A percentile compares a stretch with the other conserved stretches of the same genome.
Evolutionary conservation across 2,888 invertebrate genomes (phyloP).

Genomic region (Hypselothyrea guttata): DNA sequence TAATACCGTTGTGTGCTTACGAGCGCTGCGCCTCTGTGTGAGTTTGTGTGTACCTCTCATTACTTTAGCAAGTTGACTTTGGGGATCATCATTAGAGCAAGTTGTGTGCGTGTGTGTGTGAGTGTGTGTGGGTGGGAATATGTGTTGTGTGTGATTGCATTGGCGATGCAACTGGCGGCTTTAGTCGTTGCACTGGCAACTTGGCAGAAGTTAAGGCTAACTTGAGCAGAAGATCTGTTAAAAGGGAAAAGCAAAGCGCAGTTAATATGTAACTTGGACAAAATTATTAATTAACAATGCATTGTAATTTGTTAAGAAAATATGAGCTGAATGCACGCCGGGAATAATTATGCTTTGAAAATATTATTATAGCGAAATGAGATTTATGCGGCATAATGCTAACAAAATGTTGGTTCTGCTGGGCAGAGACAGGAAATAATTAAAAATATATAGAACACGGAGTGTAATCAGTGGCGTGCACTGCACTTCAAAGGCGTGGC

Average conservation of each 20-base stretch:
- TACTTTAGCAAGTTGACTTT: slow-evolving; percentile 74
- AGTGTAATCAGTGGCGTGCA: neutral
- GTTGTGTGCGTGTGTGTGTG: slow-evolving; percentile 12
- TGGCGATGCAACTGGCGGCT: slow-evolving; percentile 36
- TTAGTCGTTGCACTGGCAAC: too few relatives aligned
- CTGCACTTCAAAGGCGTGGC: neutral
- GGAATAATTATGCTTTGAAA: slow-evolving; percentile 2
- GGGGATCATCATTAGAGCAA: slow-evolving; percentile 70
- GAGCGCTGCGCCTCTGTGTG: slow-evolving; percentile 21
- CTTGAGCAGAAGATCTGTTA: too few relatives aligned
- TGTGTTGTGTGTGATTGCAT: slow-evolving; percentile 10
- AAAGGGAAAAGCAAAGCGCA: too few relatives aligned
- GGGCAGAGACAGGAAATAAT: slow-evolving; percentile 31
- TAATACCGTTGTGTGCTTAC: slow-evolving; percentile 71
- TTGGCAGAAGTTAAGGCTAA: too few relatives aligned
- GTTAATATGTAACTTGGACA: neutral
- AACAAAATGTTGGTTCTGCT: slow-evolving; percentile 1
- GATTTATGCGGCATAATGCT: neutral
- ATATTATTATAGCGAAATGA: slow-evolving; percentile 13
- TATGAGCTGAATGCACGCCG: neutral
- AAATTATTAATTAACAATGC: neutral
- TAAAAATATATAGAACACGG: slow-evolving; percentile 34
- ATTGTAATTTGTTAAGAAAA: too few relatives aligned
- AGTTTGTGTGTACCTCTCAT: too few relatives aligned
- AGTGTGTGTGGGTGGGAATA: slow-evolving; percentile 5